These are phyloP conservation scores for Andrena chrysosceles DNA, from an alignment of 2,888 invertebrate species.

Conservation along the genomic window DNA sequence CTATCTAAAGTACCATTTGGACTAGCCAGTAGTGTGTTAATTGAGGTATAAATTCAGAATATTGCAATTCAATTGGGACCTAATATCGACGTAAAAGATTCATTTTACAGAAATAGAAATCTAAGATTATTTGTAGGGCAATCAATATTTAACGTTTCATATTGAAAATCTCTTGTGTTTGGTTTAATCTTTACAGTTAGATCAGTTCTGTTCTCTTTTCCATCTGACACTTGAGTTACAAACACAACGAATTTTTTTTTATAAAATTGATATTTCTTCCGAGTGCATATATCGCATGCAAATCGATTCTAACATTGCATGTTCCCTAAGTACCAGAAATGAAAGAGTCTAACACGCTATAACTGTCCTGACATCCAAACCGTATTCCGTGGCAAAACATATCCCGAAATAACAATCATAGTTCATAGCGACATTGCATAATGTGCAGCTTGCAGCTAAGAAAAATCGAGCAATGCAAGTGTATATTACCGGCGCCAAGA, in stretches of 20 bases:
- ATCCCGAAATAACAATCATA: conserved; percentile 73
- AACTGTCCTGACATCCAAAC: conserved; percentile 60
- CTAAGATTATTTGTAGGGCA: not conserved
- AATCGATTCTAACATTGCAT: not conserved
- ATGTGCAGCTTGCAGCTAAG: conserved; percentile 50
- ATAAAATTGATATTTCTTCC: no score
- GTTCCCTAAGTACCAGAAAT: not conserved
- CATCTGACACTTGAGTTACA: no score
- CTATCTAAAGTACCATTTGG: not conserved
- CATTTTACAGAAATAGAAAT: not conserved
- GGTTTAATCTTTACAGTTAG: no score
- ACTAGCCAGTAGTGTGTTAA: not conserved
- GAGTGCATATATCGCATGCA: no score
- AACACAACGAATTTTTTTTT: no score
- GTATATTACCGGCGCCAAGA: conserved; percentile 63
- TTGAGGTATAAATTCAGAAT: not conserved
- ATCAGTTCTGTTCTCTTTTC: no score
- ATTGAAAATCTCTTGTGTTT: no score
- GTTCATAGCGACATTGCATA: conserved; percentile 70
- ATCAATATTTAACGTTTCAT: no score
- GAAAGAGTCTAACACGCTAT: conserved; percentile 26
- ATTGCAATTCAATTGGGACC: not conserved
- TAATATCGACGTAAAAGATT: not conserved
- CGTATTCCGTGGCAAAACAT: conserved; percentile 55
- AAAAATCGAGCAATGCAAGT: conserved; percentile 64